These are phyloP conservation scores for Nephrotoma flavescens DNA, from an alignment of 2,888 invertebrate genomes.

Conservation along the genomic window DNA sequence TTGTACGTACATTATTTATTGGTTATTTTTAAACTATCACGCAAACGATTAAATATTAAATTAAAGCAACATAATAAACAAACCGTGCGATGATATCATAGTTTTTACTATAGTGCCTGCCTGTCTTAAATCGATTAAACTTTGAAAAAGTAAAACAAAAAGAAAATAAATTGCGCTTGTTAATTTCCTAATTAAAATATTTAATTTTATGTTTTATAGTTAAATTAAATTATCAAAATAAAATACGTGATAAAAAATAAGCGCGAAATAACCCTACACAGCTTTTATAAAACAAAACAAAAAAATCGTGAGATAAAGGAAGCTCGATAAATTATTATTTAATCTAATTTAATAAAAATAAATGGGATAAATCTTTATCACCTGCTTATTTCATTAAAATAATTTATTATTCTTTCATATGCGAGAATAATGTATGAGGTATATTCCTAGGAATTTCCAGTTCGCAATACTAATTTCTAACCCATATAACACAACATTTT, in stretches of 20 bases:
- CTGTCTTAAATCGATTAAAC: not conserved
- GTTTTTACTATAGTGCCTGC: not conserved
- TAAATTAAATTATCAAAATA: not conserved
- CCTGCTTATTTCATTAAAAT: not conserved
- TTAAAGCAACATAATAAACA: not conserved
- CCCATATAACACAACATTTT: no score
- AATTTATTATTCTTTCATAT: not conserved
- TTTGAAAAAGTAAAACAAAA: not conserved
- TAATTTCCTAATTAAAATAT: not conserved
- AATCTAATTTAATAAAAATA: not conserved
- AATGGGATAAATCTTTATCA: not conserved
- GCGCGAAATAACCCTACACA: not conserved
- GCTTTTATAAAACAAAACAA: not conserved
- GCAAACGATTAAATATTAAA: not conserved
- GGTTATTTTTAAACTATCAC: constrained; percentile 3
- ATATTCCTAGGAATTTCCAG: not conserved
- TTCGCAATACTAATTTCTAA: no score
- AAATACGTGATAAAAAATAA: not conserved
- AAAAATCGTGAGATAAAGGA: not conserved
- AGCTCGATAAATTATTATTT: not conserved
- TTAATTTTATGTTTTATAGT: not conserved
- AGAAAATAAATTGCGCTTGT: not conserved
- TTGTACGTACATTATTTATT: not conserved
- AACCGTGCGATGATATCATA: not conserved
- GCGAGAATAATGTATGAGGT: not conserved